Conservation (phyloP, 2,797 vertebrate species). For the Acanthis flammea region DNA sequence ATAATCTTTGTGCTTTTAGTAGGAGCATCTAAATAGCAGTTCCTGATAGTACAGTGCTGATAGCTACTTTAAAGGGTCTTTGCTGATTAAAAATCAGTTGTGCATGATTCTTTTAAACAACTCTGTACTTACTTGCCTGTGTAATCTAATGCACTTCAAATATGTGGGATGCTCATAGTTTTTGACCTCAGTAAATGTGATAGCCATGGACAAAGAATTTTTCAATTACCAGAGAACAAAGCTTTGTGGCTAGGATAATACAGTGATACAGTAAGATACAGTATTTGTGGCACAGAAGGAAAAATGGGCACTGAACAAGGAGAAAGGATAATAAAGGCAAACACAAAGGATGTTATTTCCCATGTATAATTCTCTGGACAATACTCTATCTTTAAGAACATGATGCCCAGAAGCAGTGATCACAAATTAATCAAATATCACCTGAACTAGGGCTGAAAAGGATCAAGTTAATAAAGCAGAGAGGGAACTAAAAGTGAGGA, state of each 20-base stretch:
- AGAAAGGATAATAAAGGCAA: conserved; percentile 64
- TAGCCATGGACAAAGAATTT: conserved; percentile 68
- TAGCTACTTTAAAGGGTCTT: background rate
- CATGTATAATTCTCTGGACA: conserved; percentile 18
- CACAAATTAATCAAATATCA: conserved; percentile 24
- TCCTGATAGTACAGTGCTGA: background rate
- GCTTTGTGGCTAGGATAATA: conserved; percentile 35
- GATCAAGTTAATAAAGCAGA: background rate
- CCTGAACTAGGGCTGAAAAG: background rate
- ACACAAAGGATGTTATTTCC: conserved; percentile 62
- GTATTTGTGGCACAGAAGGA: conserved; percentile 29
- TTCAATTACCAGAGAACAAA: conserved; percentile 71
- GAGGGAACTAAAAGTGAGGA: background rate
- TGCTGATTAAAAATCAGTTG: conserved; percentile 21
- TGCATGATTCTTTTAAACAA: conserved; percentile 11
- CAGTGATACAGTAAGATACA: conserved; percentile 5
- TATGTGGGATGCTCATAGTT: conserved; percentile 41
- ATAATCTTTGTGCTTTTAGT: background rate
- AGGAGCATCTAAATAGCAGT: background rate
- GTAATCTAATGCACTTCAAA: conserved; percentile 62
- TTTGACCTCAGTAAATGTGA: conserved; percentile 69
- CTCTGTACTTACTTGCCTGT: background rate
- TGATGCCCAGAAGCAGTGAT: background rate
- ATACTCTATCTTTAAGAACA: background rate
- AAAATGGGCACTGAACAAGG: conserved; percentile 32